Conservation (phyloP, 2,888 invertebrate species). For the Gymnoscelis rufifasciata region DNA sequence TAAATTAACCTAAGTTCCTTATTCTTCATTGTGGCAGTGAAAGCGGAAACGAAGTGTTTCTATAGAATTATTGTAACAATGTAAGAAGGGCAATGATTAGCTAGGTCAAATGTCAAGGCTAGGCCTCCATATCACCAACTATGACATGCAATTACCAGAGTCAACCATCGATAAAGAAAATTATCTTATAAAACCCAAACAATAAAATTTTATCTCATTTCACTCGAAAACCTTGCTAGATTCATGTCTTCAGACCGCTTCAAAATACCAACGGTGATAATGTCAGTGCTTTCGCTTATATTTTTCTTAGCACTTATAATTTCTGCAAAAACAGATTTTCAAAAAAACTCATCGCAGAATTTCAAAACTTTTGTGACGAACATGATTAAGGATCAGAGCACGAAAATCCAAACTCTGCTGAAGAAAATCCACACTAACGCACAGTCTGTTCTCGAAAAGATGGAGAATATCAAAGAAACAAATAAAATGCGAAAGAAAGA, state of each 20-base stretch:
- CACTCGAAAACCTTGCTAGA: slow-evolving; percentile 20
- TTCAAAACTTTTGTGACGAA: slow-evolving; percentile 58
- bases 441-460: slow-evolving; percentile 55
- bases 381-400: slow-evolving; percentile 63
- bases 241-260: slow-evolving; percentile 53
- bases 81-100: slow-evolving; percentile 56
- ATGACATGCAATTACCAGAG: slow-evolving; percentile 51
- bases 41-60: neutral
- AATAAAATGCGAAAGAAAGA: slow-evolving; percentile 26
- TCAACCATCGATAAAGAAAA: slow-evolving; percentile 51
- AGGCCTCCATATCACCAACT: slow-evolving; percentile 33
- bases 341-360: slow-evolving; percentile 43
- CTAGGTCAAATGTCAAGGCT: slow-evolving; percentile 73
- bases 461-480: slow-evolving; percentile 48
- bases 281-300: slow-evolving; percentile 58
- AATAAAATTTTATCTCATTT: slow-evolving; percentile 36
- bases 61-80: slow-evolving; percentile 25
- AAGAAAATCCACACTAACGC: slow-evolving; percentile 65
- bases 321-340: slow-evolving; percentile 46
- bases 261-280: slow-evolving; percentile 42
- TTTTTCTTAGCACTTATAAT: slow-evolving; percentile 49
- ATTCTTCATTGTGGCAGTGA: neutral
- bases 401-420: slow-evolving; percentile 57
- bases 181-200: slow-evolving; percentile 44
- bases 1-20: neutral